phyloP scores from a whole-genome alignment of 2,113 vertebrate genomes.

The Empidonax traillii region DNA sequence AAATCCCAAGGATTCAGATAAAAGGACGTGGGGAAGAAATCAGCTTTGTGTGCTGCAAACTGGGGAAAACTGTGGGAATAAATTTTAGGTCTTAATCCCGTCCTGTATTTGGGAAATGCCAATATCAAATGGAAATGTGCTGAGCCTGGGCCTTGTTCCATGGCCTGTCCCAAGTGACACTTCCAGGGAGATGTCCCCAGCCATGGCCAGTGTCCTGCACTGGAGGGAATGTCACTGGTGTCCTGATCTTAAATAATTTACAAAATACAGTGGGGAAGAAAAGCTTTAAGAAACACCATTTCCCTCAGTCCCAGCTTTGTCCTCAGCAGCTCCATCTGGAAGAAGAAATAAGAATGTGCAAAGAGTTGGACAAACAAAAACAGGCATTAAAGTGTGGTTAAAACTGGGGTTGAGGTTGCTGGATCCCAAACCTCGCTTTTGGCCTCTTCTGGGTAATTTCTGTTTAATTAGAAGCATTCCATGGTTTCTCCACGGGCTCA shows the following conservation, averaged over 20 bases:
- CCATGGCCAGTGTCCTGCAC: neutral
- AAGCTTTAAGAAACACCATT: neutral
- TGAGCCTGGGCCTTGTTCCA: neutral
- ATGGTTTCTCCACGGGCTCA: neutral
- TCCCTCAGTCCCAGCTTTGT: neutral
- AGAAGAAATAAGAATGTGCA: neutral
- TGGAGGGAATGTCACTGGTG: neutral
- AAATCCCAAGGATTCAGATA: neutral
- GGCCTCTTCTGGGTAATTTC: neutral
- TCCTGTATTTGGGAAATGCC: neutral
- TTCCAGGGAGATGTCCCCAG: neutral
- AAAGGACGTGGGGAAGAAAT: neutral
- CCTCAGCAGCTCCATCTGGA: neutral
- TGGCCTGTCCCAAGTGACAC: neutral
- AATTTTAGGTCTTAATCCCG: neutral
- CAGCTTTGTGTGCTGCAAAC: neutral
- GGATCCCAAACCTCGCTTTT: neutral
- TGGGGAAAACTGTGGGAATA: neutral
- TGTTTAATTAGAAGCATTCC: neutral
- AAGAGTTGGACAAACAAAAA: neutral
- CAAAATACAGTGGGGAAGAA: neutral
- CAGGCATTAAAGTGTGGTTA: conserved; percentile 1
- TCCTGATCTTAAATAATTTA: neutral
- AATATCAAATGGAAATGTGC: neutral
- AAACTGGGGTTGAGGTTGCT: neutral